These are phyloP conservation scores for Hypotaenidia okinawae DNA, from an alignment of 2,797 vertebrate genomes.

Conservation along the genomic window DNA sequence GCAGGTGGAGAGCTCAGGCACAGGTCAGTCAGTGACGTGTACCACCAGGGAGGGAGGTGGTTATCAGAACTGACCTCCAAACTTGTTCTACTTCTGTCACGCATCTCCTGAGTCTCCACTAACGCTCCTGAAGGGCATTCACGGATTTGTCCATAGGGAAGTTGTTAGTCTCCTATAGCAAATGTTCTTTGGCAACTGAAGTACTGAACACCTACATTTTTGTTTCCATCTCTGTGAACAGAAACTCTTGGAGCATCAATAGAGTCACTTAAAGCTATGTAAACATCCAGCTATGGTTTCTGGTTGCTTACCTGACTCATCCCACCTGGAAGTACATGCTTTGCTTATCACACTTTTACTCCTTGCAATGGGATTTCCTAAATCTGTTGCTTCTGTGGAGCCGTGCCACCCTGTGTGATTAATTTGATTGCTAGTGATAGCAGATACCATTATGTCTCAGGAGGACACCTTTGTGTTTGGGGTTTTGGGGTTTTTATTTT, in stretches of 20 bases:
- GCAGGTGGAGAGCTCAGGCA: not conserved
- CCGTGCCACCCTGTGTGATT: not conserved
- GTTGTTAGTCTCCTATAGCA: not conserved
- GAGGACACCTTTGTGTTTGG: not conserved
- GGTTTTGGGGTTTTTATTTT: not conserved
- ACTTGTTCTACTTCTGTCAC: not conserved
- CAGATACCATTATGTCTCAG: not conserved
- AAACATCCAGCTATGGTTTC: not conserved
- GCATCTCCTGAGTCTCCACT: not conserved
- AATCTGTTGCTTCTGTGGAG: not conserved
- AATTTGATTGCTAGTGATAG: not conserved
- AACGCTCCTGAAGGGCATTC: not conserved
- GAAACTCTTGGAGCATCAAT: not conserved
- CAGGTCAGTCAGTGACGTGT: not conserved
- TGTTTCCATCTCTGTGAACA: not conserved
- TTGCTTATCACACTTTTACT: not conserved
- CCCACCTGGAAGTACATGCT: not conserved
- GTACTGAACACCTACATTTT: not conserved
- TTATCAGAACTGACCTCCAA: not conserved
- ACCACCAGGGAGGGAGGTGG: not conserved
- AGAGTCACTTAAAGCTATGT: not conserved
- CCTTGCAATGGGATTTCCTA: not conserved
- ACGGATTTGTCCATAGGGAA: not conserved
- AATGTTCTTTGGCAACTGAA: conserved; percentile 14
- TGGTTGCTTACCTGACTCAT: not conserved